Conservation (phyloP, 2,797 vertebrate genomes). For the Adelosebastes latens region DNA sequence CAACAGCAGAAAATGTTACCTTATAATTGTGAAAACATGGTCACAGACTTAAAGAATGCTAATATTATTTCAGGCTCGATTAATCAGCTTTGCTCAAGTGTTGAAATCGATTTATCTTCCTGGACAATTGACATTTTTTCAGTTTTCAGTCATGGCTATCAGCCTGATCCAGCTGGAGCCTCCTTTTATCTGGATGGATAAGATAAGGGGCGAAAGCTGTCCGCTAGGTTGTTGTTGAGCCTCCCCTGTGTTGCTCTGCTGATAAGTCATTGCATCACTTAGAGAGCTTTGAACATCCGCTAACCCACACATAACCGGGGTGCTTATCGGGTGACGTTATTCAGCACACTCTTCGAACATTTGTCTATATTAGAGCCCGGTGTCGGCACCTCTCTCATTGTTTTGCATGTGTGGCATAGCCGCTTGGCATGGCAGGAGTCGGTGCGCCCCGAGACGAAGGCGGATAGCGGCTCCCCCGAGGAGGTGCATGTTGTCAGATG, state of each 20-base stretch:
- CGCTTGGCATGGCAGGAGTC: constrained; percentile 37
- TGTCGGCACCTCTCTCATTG: constrained; percentile 28
- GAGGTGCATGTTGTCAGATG: constrained; percentile 70
- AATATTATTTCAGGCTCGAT: background rate
- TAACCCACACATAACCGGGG: constrained; percentile 5
- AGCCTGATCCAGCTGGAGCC: constrained; percentile 35
- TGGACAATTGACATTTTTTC: constrained; percentile 42
- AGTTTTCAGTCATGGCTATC: constrained; percentile 31
- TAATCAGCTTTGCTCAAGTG: constrained; percentile 10
- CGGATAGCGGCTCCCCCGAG: constrained; percentile 62
- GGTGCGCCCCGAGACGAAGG: constrained; percentile 47
- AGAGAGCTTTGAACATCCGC: constrained; percentile 36
- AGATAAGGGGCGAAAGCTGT: constrained; percentile 51
- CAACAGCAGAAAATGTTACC: background rate
- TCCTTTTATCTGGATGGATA: constrained; percentile 54
- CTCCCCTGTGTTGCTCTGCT: constrained; percentile 22
- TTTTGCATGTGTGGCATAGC: constrained; percentile 47
- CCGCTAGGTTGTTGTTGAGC: constrained; percentile 30
- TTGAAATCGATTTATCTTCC: constrained; percentile 16
- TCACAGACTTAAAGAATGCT: background rate
- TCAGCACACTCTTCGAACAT: constrained; percentile 44
- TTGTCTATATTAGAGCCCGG: constrained; percentile 31
- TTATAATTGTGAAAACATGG: background rate
- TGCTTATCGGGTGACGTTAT: constrained; percentile 7
- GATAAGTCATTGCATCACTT: constrained; percentile 55